Conservation (phyloP, 2,797 vertebrate species). For the Pseudochaenichthys georgianus region DNA sequence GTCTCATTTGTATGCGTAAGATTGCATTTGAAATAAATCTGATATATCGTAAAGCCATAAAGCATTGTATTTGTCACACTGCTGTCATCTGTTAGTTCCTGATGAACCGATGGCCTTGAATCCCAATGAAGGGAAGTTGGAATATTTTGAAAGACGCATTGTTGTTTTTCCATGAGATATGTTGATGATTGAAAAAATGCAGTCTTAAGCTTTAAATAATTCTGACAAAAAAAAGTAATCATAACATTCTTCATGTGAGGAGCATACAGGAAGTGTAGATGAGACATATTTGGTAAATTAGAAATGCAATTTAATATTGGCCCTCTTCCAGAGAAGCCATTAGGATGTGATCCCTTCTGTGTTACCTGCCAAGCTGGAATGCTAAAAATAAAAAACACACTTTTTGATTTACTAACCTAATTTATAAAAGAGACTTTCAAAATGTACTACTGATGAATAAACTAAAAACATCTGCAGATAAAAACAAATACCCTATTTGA, state of each 20-base stretch:
- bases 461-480: no score
- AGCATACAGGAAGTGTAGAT: constrained; percentile 9
- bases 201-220: neutral
- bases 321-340: constrained; percentile 55
- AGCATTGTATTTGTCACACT: no score
- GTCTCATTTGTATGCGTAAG: no score
- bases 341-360: constrained; percentile 55
- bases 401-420: constrained; percentile 39
- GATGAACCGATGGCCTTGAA: no score
- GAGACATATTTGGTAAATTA: constrained; percentile 28
- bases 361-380: constrained; percentile 28
- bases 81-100: no score
- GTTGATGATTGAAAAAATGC: neutral
- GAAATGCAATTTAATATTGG: constrained; percentile 43
- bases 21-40: no score
- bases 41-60: no score
- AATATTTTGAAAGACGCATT: no score
- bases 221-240: neutral
- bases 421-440: constrained; percentile 24
- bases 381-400: constrained; percentile 3
- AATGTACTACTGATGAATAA: neutral
- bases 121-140: no score
- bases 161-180: neutral
- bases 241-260: neutral
- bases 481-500: neutral